Conservation (phyloP, 2,113 vertebrate genomes). For the Montifringilla adamsi region DNA sequence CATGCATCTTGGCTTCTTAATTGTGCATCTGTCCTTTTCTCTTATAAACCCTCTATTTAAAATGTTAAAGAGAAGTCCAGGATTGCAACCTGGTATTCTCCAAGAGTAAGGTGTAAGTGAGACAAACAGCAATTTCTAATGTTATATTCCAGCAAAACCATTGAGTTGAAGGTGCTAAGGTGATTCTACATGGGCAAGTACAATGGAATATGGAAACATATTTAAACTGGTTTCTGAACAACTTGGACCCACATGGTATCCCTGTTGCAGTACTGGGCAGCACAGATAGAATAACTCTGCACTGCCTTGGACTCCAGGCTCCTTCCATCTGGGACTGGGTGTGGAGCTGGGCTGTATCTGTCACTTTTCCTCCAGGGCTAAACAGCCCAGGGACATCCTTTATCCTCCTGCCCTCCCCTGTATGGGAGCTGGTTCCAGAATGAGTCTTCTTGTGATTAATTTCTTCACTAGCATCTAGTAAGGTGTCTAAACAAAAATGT, state of each 20-base stretch:
- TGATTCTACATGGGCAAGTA: not conserved
- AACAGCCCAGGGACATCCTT: not conserved
- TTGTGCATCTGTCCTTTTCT: not conserved
- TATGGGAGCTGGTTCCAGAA: not conserved
- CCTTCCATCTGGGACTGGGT: not conserved
- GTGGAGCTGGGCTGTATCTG: rapidly evolving
- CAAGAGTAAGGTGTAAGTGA: not conserved
- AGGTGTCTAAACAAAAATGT: not conserved
- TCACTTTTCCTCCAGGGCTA: not conserved
- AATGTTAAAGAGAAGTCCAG: not conserved
- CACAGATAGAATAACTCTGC: not conserved
- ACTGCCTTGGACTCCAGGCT: not conserved
- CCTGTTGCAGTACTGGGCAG: not conserved
- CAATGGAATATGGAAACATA: not conserved
- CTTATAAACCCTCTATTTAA: not conserved
- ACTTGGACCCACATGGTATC: not conserved
- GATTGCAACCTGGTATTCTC: not conserved
- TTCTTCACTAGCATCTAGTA: not conserved
- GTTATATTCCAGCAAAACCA: not conserved
- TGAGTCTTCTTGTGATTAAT: not conserved
- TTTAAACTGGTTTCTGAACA: not conserved
- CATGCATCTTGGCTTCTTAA: not conserved
- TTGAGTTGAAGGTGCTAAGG: not conserved
- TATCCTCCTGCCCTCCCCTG: not conserved
- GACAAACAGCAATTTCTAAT: not conserved